Evolutionary conservation across 2,113 vertebrate genomes (phyloP).

Genomic region (Ctenomys sociabilis): DNA sequence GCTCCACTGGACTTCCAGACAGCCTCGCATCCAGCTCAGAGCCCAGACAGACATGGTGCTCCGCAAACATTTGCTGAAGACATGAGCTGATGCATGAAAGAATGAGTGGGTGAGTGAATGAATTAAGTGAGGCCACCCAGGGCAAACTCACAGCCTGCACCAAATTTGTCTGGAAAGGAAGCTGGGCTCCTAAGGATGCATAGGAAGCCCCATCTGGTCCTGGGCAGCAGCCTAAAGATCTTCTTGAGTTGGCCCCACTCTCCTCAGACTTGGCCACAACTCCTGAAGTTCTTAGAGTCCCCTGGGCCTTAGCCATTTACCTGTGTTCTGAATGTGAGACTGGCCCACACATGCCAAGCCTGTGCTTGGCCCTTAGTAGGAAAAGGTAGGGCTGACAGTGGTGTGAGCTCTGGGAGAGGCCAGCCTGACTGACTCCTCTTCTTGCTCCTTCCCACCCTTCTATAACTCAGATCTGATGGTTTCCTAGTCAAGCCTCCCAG

Average conservation of each 20-base stretch:
- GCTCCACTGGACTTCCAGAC: fast-evolving
- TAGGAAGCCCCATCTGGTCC: background rate
- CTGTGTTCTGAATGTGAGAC: background rate
- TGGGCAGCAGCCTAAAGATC: background rate
- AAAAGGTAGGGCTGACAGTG: background rate
- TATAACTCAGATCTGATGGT: background rate
- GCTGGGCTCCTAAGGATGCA: background rate
- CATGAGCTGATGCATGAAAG: background rate
- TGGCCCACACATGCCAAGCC: too few relatives aligned
- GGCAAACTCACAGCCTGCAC: background rate
- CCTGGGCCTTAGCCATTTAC: background rate
- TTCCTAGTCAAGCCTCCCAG: background rate
- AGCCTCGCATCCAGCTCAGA: background rate
- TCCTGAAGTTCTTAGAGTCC: background rate
- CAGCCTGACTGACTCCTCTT: background rate
- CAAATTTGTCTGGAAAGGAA: background rate
- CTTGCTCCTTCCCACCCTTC: background rate
- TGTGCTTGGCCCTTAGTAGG: background rate
- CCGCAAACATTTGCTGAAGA: background rate
- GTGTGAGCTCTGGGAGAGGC: background rate
- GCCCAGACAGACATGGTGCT: background rate
- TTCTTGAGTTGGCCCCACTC: background rate
- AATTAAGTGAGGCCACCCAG: background rate
- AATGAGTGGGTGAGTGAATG: background rate
- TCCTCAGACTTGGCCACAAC: background rate